These are phyloP conservation scores for Chloebia gouldiae DNA, from an alignment of 2,113 vertebrate genomes.

Conservation along the genomic window DNA sequence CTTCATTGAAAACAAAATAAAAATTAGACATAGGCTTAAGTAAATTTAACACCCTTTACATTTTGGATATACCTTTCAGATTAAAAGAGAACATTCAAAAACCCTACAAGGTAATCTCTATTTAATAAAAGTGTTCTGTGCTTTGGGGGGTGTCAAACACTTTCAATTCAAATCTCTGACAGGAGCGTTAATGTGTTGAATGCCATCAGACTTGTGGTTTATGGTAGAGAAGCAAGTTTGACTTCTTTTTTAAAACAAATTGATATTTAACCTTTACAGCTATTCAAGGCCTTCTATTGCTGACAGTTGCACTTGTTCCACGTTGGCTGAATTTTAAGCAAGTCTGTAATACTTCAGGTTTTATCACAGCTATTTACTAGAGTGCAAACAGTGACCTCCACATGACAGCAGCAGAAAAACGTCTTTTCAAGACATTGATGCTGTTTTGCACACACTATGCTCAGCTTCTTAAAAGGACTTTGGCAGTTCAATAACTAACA, in stretches of 20 bases:
- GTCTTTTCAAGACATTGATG: neutral
- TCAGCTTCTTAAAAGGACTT: neutral
- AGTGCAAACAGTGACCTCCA: constrained; percentile 53
- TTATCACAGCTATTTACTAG: constrained; percentile 49
- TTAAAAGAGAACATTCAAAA: neutral
- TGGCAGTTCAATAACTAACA: neutral
- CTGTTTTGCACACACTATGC: neutral
- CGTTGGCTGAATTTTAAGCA: constrained; percentile 58
- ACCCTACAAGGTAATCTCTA: neutral
- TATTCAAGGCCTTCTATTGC: constrained; percentile 59
- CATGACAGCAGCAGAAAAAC: constrained; percentile 26
- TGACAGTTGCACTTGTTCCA: constrained; percentile 54
- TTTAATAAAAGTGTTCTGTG: neutral
- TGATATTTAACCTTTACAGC: constrained; percentile 68
- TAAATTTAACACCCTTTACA: neutral
- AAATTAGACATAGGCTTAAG: neutral
- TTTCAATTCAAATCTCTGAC: constrained; percentile 20
- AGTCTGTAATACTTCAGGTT: constrained; percentile 48
- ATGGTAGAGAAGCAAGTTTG: constrained; percentile 7
- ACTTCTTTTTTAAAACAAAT: constrained; percentile 63
- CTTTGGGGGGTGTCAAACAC: neutral
- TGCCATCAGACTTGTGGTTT: constrained; percentile 28
- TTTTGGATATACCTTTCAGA: neutral
- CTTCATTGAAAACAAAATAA: neutral
- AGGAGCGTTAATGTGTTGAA: constrained; percentile 14